phyloP scores from a whole-genome alignment of 2,113 vertebrate genomes.

The Ameiurus melas region DNA sequence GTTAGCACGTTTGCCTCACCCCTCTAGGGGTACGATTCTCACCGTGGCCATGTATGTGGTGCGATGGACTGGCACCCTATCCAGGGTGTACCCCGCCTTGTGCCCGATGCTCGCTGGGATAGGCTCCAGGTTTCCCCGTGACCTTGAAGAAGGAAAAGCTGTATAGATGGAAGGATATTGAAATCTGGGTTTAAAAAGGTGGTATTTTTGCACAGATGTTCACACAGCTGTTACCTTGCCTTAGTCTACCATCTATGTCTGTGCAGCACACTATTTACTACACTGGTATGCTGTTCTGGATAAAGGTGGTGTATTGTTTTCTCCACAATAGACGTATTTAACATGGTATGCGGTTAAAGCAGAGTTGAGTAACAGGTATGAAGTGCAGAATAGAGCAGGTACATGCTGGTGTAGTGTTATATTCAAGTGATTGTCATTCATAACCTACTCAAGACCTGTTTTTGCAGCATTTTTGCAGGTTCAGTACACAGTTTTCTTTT shows the following conservation, averaged over 20 bases:
- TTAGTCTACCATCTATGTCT: background rate
- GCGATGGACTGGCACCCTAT: too few species aligned
- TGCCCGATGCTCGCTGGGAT: too few species aligned
- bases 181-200: background rate
- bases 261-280: background rate
- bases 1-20: too few species aligned
- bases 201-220: background rate
- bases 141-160: too few species aligned
- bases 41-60: too few species aligned
- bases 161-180: too few species aligned
- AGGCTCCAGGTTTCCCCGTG: too few species aligned
- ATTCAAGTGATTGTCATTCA: conserved; percentile 52
- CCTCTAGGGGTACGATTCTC: too few species aligned
- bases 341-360: background rate
- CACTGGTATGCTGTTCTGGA: too few species aligned
- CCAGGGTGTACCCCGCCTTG: too few species aligned
- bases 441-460: conserved; percentile 49
- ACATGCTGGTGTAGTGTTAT: conserved; percentile 23
- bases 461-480: conserved; percentile 23
- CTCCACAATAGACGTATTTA: background rate
- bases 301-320: background rate
- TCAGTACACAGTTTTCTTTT: background rate
- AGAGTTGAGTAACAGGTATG: conserved; percentile 32
- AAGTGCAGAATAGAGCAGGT: conserved; percentile 48
- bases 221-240: background rate